Evolutionary conservation across 2,797 vertebrate species (phyloP), one percentile per base, ranked within the genome.

Genomic region (Gymnodraco acuticeps): DNA sequence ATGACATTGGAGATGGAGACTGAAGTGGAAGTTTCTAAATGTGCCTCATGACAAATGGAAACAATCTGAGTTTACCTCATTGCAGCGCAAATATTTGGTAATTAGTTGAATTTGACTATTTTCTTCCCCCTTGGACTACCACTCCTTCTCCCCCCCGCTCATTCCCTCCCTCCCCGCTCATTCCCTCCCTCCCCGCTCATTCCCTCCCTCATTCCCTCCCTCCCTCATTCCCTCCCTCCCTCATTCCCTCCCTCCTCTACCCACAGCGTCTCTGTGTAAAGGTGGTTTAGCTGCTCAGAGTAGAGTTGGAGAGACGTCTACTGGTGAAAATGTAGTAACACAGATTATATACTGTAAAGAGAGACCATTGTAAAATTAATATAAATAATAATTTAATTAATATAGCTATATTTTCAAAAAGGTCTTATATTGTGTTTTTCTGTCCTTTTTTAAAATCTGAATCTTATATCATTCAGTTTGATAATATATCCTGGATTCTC

Each of bases 241-340:
- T 16, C n/a, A n/a, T 38, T 38, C 61, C 62, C 41, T 58, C 67
- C 70, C 23, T 23, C 45, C 65, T 71, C 71, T 43, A 15, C 20
- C 58, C 45, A 8, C 27, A 33, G 38, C 33, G 16, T 3, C 4
- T 80, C 42, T 63, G 27, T 68, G 51, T 27, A 6, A 20, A 56
- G 27, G 31, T n/a, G 20, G 19, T 14, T 48, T 11, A 17, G 52
- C 50, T 42, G 51, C 54, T 50, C 45, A 77, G 31, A 48, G 70
- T 81, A 73, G 89, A 73, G 83, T 48, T 68, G 50, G 83, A 87
- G 90, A 82, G 92, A 92, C 92, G 77, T 83, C 90, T 93, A 47
- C 85, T 91, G 92, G 88, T 75, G 43, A 78, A 27, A 46, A 41
- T 1, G 52, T 17, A 51, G 84, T 64, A 87, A 82, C 3, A 17